Evolutionary conservation across 2,797 vertebrate species (phyloP), one percentile per base, ranked within the genome.

Genomic region (Neoniphon sammara): DNA sequence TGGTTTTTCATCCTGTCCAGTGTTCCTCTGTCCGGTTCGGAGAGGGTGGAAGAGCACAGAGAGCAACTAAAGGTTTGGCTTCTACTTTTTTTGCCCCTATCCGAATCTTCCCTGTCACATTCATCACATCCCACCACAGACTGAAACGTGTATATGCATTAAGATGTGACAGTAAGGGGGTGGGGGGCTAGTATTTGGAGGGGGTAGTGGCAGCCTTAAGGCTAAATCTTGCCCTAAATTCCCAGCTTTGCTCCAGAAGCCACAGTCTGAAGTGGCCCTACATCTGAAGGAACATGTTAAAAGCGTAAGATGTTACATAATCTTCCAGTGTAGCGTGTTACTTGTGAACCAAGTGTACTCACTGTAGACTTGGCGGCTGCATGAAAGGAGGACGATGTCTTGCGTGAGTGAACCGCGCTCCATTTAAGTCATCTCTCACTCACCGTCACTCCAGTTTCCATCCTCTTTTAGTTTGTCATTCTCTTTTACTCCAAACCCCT

Each of bases 181-280:
- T 77, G 70, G 7, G 54, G 67, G 66, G 31, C 7, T 6, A 8
- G 31, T 1, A 6, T 34, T 34, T 34, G 31, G 65, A 71, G 46
- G 60, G 36, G 65, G 73, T 62, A 46, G 52, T 66, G 49, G 27
- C 20, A 68, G 85, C 90, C 93, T 88, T 81, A 0, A 88, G 91
- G 92, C 88, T 82, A 84, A 78, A 87, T 81, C 31, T 18, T 92
- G 92, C 82, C 88, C 93, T 91, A 89, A 88, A 92, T 93, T 87
- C 66, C 52, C 54, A 7, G 57, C 87, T 74, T 73, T 75, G 77
- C 80, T 84, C 73, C 54, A 77, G 71, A 72, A 77, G 75, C 79
- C 66, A 82, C 80, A 47, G 82, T 70, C 44, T 61, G 60, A 83
- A 46, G 68, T 12, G 14, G 78, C 55, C 75, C 57, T 83, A 70